Evolutionary conservation across 2,113 vertebrate genomes (phyloP).

Genomic region (Neolamprologus toae): DNA sequence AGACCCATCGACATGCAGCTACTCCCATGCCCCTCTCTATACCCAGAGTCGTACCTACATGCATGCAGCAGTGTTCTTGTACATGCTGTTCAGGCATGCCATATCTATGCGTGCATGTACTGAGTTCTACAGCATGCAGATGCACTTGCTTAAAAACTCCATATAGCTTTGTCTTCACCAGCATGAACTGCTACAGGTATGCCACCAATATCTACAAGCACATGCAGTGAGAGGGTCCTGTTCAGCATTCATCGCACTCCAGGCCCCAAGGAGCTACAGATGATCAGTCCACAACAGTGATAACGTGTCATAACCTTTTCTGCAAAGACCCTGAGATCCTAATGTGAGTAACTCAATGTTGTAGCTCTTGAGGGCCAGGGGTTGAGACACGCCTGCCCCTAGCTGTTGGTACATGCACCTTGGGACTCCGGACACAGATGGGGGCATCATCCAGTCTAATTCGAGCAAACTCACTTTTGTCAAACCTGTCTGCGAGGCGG

Average conservation of each 20-base stretch:
- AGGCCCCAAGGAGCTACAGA: constrained; percentile 61
- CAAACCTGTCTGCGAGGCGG: constrained; percentile 73
- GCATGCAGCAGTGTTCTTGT: constrained; percentile 30
- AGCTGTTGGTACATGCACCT: constrained; percentile 57
- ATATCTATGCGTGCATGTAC: constrained; percentile 11
- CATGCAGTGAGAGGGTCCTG: constrained; percentile 52
- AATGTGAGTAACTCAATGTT: not conserved
- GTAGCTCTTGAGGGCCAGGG: constrained; percentile 59
- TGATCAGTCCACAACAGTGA: constrained; percentile 5
- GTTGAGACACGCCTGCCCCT: constrained; percentile 23
- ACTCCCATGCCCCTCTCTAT: not conserved
- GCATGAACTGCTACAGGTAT: not conserved
- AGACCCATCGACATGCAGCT: constrained; percentile 33
- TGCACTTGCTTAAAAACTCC: not conserved
- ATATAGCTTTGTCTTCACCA: not conserved
- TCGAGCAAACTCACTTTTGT: constrained; percentile 77
- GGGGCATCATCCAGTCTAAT: constrained; percentile 48
- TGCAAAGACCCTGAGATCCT: not conserved
- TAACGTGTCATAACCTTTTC: not conserved
- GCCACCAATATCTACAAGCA: constrained; percentile 19
- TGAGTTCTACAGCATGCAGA: constrained; percentile 14
- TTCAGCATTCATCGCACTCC: constrained; percentile 45
- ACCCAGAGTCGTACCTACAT: constrained; percentile 12
- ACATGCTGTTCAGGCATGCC: constrained; percentile 26
- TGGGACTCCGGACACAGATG: constrained; percentile 13